Conservation (phyloP, 1,140 invertebrate genomes). For the Diachasmimorpha longicaudata region DNA sequence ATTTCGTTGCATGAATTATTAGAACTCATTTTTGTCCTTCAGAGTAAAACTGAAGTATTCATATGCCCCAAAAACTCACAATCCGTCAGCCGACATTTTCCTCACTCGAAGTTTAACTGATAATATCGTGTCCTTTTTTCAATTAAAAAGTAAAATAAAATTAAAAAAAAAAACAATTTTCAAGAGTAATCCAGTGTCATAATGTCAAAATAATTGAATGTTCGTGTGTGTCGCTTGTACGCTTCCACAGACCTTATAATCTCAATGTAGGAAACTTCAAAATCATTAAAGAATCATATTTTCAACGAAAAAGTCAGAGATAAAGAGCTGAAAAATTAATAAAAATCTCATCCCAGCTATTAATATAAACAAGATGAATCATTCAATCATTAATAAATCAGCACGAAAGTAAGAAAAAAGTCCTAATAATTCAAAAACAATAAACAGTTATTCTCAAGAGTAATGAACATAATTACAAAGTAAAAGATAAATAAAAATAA, state of each 20-base stretch:
- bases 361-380: neutral
- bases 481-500: neutral
- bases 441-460: neutral
- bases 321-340: too few relatives aligned
- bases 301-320: neutral
- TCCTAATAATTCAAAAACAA: neutral
- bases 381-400: neutral
- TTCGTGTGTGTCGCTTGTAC: conserved; percentile 5
- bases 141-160: too few relatives aligned
- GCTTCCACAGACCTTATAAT: neutral
- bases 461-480: neutral
- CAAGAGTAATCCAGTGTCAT: neutral
- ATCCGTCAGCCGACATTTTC: too few relatives aligned
- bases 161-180: neutral
- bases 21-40: too few relatives aligned
- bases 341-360: neutral
- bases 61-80: too few relatives aligned
- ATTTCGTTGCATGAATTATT: neutral
- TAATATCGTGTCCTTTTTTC: too few relatives aligned
- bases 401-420: neutral
- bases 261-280: neutral
- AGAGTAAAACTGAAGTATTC: too few relatives aligned
- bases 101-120: too few relatives aligned
- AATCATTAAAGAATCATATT: neutral
- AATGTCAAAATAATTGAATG: neutral